Conservation (phyloP, 1,140 invertebrate species). For the Spodoptera litura region DNA sequence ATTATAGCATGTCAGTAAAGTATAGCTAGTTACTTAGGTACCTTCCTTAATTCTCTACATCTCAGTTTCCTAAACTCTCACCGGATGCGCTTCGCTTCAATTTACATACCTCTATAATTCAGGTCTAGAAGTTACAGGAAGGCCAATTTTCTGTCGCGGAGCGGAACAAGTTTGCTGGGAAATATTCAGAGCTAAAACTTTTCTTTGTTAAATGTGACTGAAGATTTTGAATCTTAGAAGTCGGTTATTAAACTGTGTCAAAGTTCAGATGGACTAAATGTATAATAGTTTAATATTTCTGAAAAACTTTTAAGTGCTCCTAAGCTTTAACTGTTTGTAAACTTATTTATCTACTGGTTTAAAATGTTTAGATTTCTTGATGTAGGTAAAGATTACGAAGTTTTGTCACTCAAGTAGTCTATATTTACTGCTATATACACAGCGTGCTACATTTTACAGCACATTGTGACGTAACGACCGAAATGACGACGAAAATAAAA, state of each 20-base stretch:
- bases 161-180: conserved; percentile 24
- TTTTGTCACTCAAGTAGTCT: too few species aligned
- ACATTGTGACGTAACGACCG: too few species aligned
- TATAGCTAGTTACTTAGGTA: background rate
- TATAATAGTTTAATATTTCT: background rate
- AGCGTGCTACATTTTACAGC: too few species aligned
- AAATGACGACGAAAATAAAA: too few species aligned
- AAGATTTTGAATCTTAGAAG: conserved; percentile 21
- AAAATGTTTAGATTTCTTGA: too few species aligned
- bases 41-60: background rate
- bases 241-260: background rate
- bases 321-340: too few species aligned
- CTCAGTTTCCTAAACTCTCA: background rate
- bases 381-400: too few species aligned
- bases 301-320: too few species aligned
- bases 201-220: conserved; percentile 24
- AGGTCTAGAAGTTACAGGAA: conserved; percentile 16
- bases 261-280: background rate
- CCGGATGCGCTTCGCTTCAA: conserved; percentile 17
- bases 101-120: conserved; percentile 32
- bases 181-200: conserved; percentile 25
- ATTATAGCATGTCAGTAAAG: too few species aligned
- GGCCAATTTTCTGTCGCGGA: conserved; percentile 22
- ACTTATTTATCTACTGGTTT: too few species aligned
- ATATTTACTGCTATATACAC: too few species aligned